These are phyloP conservation scores for Molanna angustata DNA, from an alignment of 2,888 invertebrate species.

Conservation along the genomic window DNA sequence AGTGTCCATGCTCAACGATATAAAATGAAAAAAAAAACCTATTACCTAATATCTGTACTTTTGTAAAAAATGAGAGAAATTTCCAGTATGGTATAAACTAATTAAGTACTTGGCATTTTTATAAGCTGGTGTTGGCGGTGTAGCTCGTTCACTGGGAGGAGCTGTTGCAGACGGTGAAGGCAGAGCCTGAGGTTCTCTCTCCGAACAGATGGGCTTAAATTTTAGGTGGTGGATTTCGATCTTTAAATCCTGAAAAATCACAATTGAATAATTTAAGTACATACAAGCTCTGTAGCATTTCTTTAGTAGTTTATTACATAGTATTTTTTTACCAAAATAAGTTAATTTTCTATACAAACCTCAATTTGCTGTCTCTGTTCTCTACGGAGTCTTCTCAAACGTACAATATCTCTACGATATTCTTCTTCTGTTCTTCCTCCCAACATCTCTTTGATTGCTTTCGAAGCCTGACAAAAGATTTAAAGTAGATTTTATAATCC, in stretches of 20 bases:
- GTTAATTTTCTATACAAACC: too few relatives aligned
- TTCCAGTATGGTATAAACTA: too few relatives aligned
- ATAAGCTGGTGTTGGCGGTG: too few relatives aligned
- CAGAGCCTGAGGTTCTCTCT: slow-evolving; percentile 3
- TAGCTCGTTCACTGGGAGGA: slow-evolving; percentile 6
- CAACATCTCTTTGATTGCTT: slow-evolving; percentile 35
- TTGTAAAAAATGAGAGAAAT: too few relatives aligned
- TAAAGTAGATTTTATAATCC: too few relatives aligned
- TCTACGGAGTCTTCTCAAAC: slow-evolving; percentile 46
- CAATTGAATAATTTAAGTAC: neutral
- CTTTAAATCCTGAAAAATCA: slow-evolving; percentile 39
- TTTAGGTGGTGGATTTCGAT: slow-evolving; percentile 44
- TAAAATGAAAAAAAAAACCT: too few relatives aligned
- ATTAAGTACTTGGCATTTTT: too few relatives aligned
- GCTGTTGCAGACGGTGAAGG: slow-evolving; percentile 1
- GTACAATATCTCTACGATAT: slow-evolving; percentile 48
- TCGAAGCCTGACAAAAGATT: slow-evolving; percentile 5
- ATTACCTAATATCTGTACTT: too few relatives aligned
- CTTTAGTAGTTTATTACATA: slow-evolving; percentile 4
- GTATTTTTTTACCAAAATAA: too few relatives aligned
- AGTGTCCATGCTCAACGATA: too few relatives aligned
- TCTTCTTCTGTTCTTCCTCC: slow-evolving; percentile 44
- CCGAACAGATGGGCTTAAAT: slow-evolving; percentile 39
- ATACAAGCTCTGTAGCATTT: too few relatives aligned
- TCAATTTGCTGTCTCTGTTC: slow-evolving; percentile 53